phyloP scores from a whole-genome alignment of 2,797 vertebrate genomes.

The Phyllotis vaccarum region DNA sequence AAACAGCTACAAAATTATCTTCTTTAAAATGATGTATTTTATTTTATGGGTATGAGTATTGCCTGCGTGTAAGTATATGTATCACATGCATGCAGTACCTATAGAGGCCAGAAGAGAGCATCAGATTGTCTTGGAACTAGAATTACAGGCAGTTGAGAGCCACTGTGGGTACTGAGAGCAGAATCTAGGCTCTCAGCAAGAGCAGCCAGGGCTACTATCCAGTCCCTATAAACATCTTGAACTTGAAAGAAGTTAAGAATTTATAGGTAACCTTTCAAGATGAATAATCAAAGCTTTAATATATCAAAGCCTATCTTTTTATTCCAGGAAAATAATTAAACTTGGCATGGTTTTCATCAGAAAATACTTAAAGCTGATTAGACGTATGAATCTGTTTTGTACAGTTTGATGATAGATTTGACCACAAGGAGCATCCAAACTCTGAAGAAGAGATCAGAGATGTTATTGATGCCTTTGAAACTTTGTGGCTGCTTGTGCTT shows the following conservation, averaged over 20 bases:
- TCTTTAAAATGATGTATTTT: neutral
- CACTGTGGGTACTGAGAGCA: neutral
- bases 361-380: conserved; percentile 4
- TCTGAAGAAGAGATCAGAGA: neutral
- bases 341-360: neutral
- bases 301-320: neutral
- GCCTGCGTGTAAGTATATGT: neutral
- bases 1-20: neutral
- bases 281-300: neutral
- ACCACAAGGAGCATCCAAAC: neutral
- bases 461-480: neutral
- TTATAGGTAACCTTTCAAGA: conserved; percentile 2
- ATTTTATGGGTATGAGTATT: neutral
- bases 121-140: neutral
- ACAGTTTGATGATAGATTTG: neutral
- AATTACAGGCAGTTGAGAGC: neutral
- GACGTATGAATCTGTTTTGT: neutral
- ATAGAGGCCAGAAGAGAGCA: neutral
- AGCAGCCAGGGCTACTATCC: neutral
- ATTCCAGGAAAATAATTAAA: conserved; percentile 14
- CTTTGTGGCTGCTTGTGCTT: neutral
- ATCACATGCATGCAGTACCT: neutral
- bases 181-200: neutral
- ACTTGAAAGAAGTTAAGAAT: neutral
- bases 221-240: neutral